Conservation (phyloP, 2,888 invertebrate genomes). For the Conchocele bisecta region DNA sequence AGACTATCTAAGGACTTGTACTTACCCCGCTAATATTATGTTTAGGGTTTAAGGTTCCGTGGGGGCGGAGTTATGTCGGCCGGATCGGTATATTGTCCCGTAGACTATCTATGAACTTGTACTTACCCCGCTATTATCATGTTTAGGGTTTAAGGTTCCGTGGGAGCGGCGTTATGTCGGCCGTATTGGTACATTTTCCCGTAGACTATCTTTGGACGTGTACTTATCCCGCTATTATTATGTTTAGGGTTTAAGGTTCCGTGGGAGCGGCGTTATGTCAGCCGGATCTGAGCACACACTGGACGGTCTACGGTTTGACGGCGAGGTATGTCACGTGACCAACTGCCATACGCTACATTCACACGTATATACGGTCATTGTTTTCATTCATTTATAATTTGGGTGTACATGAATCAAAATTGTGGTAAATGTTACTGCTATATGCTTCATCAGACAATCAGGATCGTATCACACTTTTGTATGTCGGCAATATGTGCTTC, state of each 20-base stretch:
- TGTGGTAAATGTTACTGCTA: too few species aligned
- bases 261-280: slow-evolving; percentile 55
- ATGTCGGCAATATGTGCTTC: too few species aligned
- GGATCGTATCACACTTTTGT: too few species aligned
- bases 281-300: slow-evolving; percentile 61
- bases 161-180: slow-evolving; percentile 52
- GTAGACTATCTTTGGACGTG: background rate
- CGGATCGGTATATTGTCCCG: slow-evolving; percentile 47
- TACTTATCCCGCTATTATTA: background rate
- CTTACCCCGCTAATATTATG: too few species aligned
- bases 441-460: too few species aligned
- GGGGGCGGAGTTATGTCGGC: slow-evolving; percentile 54
- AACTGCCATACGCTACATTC: background rate
- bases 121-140: too few species aligned
- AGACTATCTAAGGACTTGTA: background rate
- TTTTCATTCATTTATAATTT: too few species aligned
- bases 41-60: slow-evolving; percentile 48
- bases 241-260: slow-evolving; percentile 49
- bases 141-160: slow-evolving; percentile 50
- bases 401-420: too few species aligned
- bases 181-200: slow-evolving; percentile 47
- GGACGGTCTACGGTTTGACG: slow-evolving; percentile 56
- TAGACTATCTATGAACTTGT: background rate
- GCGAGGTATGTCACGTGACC: slow-evolving; percentile 44
- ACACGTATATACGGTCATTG: too few species aligned